Evolutionary conservation across 2,888 invertebrate species (phyloP).

Genomic region (Rhagonycha lutea): DNA sequence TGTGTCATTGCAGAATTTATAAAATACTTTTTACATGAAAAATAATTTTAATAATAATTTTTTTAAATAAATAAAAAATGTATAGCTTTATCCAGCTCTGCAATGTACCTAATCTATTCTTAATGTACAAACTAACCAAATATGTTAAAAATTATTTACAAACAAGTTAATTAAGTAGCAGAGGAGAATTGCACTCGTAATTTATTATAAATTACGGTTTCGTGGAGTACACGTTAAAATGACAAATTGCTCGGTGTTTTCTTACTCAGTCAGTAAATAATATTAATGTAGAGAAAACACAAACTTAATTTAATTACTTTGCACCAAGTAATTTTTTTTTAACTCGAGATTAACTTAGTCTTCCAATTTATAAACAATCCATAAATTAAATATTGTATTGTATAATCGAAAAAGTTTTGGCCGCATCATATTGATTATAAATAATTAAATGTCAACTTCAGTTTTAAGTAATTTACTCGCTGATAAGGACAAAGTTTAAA

Average conservation of each 20-base stretch:
- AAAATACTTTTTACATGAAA: too few relatives aligned
- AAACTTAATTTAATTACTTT: neutral
- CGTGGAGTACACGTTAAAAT: neutral
- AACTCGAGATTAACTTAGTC: neutral
- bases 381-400: neutral
- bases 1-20: too few relatives aligned
- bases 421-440: neutral
- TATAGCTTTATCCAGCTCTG: too few relatives aligned
- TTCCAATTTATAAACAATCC: neutral
- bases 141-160: neutral
- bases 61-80: too few relatives aligned
- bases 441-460: neutral
- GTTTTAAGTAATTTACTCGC: neutral
- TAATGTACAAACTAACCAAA: neutral
- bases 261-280: neutral
- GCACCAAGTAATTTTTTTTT: neutral
- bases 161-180: neutral
- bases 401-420: neutral
- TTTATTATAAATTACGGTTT: conserved; percentile 1
- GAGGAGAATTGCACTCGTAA: neutral
- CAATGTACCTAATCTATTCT: neutral
- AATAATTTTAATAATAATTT: too few relatives aligned
- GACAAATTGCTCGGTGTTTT: conserved; percentile 1
- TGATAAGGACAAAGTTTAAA: neutral
- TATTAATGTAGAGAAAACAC: neutral